These are phyloP conservation scores for Neodiprion fabricii DNA, from an alignment of 1,140 invertebrate species.

Conservation along the genomic window DNA sequence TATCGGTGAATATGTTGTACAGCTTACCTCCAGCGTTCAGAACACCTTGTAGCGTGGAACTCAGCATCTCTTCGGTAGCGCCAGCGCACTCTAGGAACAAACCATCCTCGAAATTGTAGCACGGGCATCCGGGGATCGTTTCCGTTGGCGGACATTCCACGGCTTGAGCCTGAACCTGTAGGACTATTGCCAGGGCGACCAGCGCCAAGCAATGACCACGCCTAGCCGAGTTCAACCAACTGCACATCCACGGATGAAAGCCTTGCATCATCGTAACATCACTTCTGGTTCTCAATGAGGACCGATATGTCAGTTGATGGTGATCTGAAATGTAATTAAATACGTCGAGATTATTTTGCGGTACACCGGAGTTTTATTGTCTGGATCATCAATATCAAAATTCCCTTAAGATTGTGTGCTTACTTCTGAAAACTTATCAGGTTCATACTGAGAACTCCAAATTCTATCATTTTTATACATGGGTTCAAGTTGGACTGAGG, in stretches of 20 bases:
- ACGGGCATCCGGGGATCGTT: conserved; percentile 72
- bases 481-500: too few relatives aligned
- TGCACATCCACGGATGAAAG: conserved; percentile 31
- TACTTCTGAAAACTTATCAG: too few relatives aligned
- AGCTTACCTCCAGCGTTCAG: conserved; percentile 41
- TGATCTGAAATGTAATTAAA: conserved; percentile 35
- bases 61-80: conserved; percentile 69
- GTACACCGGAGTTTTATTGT: too few relatives aligned
- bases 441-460: too few relatives aligned
- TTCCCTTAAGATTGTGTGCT: too few relatives aligned
- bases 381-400: too few relatives aligned
- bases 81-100: conserved; percentile 88
- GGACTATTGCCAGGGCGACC: background rate
- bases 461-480: too few relatives aligned
- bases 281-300: conserved; percentile 34
- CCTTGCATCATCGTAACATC: conserved; percentile 46
- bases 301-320: background rate
- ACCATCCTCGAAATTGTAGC: conserved; percentile 90
- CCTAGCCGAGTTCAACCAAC: background rate
- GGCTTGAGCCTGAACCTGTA: conserved; percentile 37
- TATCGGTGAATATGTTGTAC: conserved; percentile 50
- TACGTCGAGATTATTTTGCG: background rate
- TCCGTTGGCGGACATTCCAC: conserved; percentile 56
- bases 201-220: background rate
- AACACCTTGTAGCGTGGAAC: conserved; percentile 63